These are phyloP conservation scores for Myiotriccus ornatus DNA, from an alignment of 2,797 vertebrate genomes.

Conservation along the genomic window DNA sequence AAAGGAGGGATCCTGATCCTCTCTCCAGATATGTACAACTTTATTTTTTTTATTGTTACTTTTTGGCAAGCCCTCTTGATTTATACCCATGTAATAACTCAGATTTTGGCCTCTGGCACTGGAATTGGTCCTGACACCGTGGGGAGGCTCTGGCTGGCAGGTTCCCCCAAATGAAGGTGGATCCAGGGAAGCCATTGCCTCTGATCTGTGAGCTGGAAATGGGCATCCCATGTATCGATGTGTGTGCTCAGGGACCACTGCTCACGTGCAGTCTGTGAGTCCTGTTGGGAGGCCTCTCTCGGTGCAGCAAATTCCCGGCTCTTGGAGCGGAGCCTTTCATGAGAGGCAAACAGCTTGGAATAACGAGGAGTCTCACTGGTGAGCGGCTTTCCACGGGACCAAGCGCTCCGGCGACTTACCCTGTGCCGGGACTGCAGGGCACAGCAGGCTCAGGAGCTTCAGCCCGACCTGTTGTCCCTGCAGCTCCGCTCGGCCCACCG, in stretches of 20 bases:
- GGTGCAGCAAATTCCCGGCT: not conserved
- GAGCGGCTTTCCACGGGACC: not conserved
- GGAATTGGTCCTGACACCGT: not conserved
- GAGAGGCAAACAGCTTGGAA: not conserved
- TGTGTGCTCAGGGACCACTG: not conserved
- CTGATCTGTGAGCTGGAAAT: not conserved
- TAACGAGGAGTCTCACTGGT: rapidly evolving
- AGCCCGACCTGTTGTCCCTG: not conserved
- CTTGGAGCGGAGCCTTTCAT: not conserved
- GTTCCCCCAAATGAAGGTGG: not conserved
- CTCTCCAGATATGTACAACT: not conserved
- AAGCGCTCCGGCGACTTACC: not conserved
- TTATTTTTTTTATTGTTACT: not conserved
- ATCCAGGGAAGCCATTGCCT: not conserved
- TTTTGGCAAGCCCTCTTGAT: constrained; percentile 3
- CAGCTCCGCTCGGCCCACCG: not conserved
- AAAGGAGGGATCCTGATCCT: not conserved
- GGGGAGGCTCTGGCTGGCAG: not conserved
- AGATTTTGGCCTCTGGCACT: constrained; percentile 10
- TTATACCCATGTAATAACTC: not conserved
- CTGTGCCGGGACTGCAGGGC: not conserved
- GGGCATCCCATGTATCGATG: rapidly evolving
- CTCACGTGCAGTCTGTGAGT: rapidly evolving
- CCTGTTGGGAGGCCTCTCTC: not conserved
- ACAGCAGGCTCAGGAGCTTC: not conserved